Evolutionary conservation across 2,113 vertebrate species (phyloP).

Genomic region (Galeopterus variegatus): DNA sequence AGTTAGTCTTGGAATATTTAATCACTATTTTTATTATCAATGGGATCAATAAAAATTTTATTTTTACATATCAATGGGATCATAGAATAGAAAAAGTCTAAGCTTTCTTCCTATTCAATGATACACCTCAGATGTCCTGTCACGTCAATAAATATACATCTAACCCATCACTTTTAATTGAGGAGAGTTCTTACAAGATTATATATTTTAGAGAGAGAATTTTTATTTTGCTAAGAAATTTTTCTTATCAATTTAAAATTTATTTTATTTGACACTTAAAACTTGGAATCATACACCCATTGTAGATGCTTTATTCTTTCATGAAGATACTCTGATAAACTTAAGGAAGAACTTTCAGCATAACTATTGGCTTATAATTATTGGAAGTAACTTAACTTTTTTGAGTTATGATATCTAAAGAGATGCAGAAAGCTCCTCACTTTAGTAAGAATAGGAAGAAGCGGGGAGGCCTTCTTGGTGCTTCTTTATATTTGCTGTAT

Average conservation of each 20-base stretch:
- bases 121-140: not conserved
- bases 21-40: constrained; percentile 11
- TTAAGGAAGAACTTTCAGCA: not conserved
- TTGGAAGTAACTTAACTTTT: not conserved
- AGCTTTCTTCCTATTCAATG: not conserved
- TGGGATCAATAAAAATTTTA: not conserved
- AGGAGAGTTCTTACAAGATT: not conserved
- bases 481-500: no score
- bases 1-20: not conserved
- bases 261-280: constrained; percentile 43
- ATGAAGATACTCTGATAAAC: constrained; percentile 18
- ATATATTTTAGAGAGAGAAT: not conserved
- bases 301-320: constrained; percentile 11
- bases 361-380: not conserved
- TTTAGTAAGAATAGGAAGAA: constrained; percentile 35
- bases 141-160: not conserved
- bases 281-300: not conserved
- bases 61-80: not conserved
- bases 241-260: constrained; percentile 1
- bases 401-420: not conserved
- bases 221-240: not conserved
- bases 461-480: not conserved
- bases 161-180: not conserved
- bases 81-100: not conserved
- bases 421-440: not conserved